A percentile compares a stretch with the other conserved stretches of the same genome.
These are phyloP conservation scores for Channa striata DNA, from an alignment of 2,797 vertebrate genomes.

Conservation along the genomic window DNA sequence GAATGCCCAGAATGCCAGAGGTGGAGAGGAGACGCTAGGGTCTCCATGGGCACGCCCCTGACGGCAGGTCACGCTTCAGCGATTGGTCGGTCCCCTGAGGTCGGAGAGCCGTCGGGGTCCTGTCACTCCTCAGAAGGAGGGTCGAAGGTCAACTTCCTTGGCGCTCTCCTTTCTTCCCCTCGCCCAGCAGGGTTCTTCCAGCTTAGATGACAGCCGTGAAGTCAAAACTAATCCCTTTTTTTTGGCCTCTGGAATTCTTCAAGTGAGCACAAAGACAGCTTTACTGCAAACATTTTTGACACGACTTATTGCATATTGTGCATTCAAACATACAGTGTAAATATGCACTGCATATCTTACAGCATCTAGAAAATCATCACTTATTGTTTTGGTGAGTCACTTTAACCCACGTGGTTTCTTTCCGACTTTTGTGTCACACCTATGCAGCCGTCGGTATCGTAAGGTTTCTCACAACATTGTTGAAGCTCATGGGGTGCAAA, in stretches of 20 bases:
- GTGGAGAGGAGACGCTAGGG: conserved; percentile 33
- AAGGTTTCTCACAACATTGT: neutral
- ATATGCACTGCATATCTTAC: neutral
- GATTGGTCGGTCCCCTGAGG: conserved; percentile 75
- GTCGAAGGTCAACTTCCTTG: conserved; percentile 80
- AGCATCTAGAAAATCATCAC: neutral
- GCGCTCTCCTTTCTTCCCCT: conserved; percentile 75
- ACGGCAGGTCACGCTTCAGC: conserved; percentile 77
- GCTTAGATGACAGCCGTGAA: conserved; percentile 33
- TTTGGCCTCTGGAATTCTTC: conserved; percentile 3
- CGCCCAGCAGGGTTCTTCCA: conserved; percentile 62
- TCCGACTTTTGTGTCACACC: neutral
- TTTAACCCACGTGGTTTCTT: neutral
- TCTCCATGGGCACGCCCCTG: conserved; percentile 55
- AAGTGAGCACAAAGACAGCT: conserved; percentile 5
- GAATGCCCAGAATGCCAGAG: conserved; percentile 76
- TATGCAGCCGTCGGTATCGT: neutral
- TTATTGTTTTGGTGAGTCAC: neutral
- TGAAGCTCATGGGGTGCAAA: neutral
- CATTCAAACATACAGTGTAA: neutral
- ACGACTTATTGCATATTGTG: neutral
- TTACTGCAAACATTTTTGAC: neutral
- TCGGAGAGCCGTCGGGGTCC: conserved; percentile 80
- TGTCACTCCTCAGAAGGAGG: conserved; percentile 80
- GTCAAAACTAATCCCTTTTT: conserved; percentile 27